Conservation (phyloP, 2,888 invertebrate genomes). For the Nasonovia ribisnigri region DNA sequence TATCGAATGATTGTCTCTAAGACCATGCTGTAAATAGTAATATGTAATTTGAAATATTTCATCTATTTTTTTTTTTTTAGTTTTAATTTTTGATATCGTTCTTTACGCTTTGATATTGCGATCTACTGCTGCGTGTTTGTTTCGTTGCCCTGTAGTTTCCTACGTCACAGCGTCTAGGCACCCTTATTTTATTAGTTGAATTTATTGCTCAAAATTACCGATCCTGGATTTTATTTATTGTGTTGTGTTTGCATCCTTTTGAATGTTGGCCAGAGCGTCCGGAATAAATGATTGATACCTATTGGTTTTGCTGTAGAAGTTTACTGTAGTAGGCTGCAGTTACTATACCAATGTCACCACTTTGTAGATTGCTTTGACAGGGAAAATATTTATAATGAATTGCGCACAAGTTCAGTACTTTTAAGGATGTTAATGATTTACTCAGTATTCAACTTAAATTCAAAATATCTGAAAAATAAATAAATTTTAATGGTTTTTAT, state of each 20-base stretch:
- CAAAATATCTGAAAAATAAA: too few species aligned
- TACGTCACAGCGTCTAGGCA: not conserved
- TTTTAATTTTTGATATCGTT: not conserved
- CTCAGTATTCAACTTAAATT: too few species aligned
- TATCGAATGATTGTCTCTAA: not conserved
- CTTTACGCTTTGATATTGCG: not conserved
- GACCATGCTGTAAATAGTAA: not conserved
- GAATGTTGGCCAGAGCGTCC: not conserved
- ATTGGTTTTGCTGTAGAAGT: not conserved
- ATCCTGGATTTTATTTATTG: not conserved
- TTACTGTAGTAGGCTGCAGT: not conserved
- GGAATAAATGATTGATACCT: constrained; percentile 1
- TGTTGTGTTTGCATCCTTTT: not conserved
- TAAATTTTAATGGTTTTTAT: too few species aligned
- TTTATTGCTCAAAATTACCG: not conserved
- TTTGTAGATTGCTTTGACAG: not conserved
- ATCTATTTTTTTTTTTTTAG: not conserved
- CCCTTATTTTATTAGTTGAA: not conserved
- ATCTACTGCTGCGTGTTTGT: not conserved
- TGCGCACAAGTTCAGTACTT: not conserved
- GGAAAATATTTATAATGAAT: not conserved
- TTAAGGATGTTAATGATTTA: not conserved
- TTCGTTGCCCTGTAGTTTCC: not conserved
- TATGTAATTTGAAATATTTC: not conserved
- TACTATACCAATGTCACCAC: not conserved